phyloP scores from a whole-genome alignment of 2,113 vertebrate species.

The Zeus faber region DNA sequence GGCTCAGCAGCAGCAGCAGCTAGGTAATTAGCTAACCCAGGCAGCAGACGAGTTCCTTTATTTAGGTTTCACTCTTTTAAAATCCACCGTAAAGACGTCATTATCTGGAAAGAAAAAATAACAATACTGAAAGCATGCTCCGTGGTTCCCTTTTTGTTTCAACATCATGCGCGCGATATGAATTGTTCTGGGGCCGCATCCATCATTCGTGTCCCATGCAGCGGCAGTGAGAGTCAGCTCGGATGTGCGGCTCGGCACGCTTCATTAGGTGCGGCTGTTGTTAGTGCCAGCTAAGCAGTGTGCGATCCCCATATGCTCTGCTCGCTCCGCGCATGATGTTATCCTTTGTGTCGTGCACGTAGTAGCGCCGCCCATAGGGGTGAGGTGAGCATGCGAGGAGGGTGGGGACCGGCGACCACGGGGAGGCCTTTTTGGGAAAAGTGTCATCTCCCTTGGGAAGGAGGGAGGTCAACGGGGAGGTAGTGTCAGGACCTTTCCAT shows the following conservation, averaged over 20 bases:
- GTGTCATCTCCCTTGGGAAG: too few relatives aligned
- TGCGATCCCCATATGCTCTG: too few relatives aligned
- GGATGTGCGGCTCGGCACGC: constrained; percentile 30
- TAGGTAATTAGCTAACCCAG: constrained; percentile 58
- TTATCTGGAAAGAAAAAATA: too few relatives aligned
- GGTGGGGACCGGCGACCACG: constrained; percentile 58
- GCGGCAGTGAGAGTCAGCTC: too few relatives aligned
- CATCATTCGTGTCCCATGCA: too few relatives aligned
- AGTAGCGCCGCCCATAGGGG: constrained; percentile 52
- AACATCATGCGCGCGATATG: too few relatives aligned
- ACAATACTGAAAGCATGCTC: too few relatives aligned
- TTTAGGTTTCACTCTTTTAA: constrained; percentile 52
- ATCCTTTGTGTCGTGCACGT: constrained; percentile 62
- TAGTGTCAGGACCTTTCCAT: too few relatives aligned
- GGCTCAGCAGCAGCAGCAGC: constrained; percentile 61
- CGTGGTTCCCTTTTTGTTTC: too few relatives aligned
- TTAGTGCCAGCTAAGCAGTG: constrained; percentile 43
- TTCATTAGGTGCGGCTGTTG: constrained; percentile 51
- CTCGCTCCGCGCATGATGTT: constrained; percentile 45
- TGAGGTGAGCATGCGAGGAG: constrained; percentile 60
- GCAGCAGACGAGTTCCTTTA: constrained; percentile 57
- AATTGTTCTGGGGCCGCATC: too few relatives aligned
- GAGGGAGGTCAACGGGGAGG: too few relatives aligned
- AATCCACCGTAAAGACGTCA: constrained; percentile 62
- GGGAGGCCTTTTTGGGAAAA: too few relatives aligned